Base-by-base conservation (phyloP, 2,113 vertebrate species). In the Oxyruncus cristatus region DNA sequence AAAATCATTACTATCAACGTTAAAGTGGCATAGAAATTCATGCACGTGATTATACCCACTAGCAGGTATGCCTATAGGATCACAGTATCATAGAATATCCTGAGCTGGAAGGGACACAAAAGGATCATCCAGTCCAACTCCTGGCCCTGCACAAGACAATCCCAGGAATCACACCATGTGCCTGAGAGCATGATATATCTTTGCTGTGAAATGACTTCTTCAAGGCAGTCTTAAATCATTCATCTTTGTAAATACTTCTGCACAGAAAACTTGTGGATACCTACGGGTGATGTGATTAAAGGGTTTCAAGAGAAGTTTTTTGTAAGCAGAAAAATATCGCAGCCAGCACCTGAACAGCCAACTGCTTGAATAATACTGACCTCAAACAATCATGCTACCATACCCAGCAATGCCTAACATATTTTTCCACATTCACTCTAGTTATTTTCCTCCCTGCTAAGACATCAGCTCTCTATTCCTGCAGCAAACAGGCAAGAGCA, bases 11-110 rank as follows among this genome's bases (percentile, higher is more conserved):
- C 21, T 62, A 58, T 39, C 52, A 30, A 63, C 17, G 35, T 37
- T 37, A 28, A 58, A 62, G n/a, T 5, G 9, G 10, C 30, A 39
- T 0, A 79, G 46, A 73, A 94, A 83, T 4, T 3, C 0, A 0
- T 27, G 49, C 17, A 58, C 4, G 8, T 5, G 18, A 61, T 32
- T 19, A 85, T 42, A 70, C 6, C 35, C 63, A 58, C 30, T 35
- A 66, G 27, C 7, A 89, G 80, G 28, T 6, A 55, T 3, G 22
- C 12, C 35, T 49, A 49, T 27, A 63, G 21, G 68, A 55, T 19
- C 47, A 68, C 0, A 47, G n/a, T 18, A 47, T 32, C 41, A 42
- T 23, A 42, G 22, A 76, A 61, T 30, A 62, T 3, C 41, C 41
- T 62, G 47, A 70, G 21, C 1, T 70, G 63, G 63, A 68, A 61